phyloP scores from a whole-genome alignment of 2,113 vertebrate species.

The Semicossyphus pulcher region DNA sequence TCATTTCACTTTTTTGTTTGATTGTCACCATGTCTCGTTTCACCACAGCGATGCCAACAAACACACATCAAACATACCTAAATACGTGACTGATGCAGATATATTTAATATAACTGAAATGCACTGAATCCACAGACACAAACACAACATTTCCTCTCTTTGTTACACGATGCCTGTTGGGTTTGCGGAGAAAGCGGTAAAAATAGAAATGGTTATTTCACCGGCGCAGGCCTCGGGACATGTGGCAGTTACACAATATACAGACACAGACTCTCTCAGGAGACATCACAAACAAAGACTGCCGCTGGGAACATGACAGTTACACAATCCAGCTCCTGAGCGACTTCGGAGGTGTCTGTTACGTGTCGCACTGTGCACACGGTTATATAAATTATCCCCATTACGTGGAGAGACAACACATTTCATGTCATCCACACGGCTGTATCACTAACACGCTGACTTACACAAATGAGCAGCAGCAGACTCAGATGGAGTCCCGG shows the following conservation, averaged over 20 bases:
- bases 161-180: constrained; percentile 17
- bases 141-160: background rate
- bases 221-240: constrained; percentile 18
- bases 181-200: constrained; percentile 44
- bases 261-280: constrained; percentile 52
- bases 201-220: constrained; percentile 56
- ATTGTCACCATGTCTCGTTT: background rate
- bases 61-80: background rate
- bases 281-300: constrained; percentile 42
- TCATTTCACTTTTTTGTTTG: background rate
- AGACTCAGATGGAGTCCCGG: constrained; percentile 17
- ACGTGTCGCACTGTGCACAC: constrained; percentile 32
- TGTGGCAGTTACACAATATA: constrained; percentile 52
- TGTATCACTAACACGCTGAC: constrained; percentile 27
- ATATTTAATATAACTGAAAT: background rate
- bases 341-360: constrained; percentile 53
- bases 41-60: too few species aligned
- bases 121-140: background rate
- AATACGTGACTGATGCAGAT: background rate
- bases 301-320: constrained; percentile 48
- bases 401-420: constrained; percentile 35
- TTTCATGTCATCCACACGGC: constrained; percentile 34
- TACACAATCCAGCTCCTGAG: constrained; percentile 59
- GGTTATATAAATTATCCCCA: constrained; percentile 64
- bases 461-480: constrained; percentile 46